A percentile compares a stretch with the other conserved stretches of the same genome.
phyloP scores from a whole-genome alignment of 2,113 vertebrate genomes.

The Melanotaenia duboulayi region DNA sequence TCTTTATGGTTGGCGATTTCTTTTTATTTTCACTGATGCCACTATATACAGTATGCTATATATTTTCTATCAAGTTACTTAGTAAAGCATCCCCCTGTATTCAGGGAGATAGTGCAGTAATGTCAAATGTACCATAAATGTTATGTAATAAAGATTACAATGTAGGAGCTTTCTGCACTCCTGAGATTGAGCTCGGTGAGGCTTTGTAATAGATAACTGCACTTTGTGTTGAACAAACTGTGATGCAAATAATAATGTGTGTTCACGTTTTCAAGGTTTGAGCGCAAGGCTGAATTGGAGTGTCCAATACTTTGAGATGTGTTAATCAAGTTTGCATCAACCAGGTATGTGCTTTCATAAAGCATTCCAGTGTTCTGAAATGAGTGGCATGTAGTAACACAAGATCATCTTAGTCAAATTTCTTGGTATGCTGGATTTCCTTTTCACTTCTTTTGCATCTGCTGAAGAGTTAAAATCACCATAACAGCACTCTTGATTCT shows the following conservation, averaged over 20 bases:
- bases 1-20: background rate
- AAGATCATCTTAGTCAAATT: no score
- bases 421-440: background rate
- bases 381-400: no score
- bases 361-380: background rate
- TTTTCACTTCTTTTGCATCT: background rate
- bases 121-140: conserved; percentile 38
- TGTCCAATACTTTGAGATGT: background rate
- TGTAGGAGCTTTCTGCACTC: background rate
- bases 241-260: conserved; percentile 2
- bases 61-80: background rate
- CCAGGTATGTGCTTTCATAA: background rate
- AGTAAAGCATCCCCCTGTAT: conserved; percentile 23
- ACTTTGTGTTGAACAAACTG: background rate
- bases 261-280: conserved; percentile 9
- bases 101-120: conserved; percentile 40
- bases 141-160: conserved; percentile 17
- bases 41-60: background rate
- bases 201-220: background rate
- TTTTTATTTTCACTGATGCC: conserved; percentile 4
- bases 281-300: conserved; percentile 1
- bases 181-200: background rate
- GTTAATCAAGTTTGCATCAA: conserved; percentile 16
- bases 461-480: background rate
- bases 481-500: background rate